Evolutionary conservation across 2,888 invertebrate species (phyloP).

Genomic region (Therioaphis trifolii): DNA sequence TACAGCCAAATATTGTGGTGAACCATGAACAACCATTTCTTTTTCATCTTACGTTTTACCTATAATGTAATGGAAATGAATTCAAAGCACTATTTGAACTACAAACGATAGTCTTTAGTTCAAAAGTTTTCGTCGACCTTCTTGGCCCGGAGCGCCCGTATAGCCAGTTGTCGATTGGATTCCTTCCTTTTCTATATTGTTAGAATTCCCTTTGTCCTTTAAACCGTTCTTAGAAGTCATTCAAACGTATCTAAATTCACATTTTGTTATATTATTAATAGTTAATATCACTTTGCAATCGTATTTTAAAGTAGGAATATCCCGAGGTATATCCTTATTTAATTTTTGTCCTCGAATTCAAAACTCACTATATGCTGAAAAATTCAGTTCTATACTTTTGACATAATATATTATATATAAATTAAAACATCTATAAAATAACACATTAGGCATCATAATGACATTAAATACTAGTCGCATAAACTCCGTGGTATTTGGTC

Average conservation of each 20-base stretch:
- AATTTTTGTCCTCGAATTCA: no score
- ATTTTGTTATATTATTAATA: background rate
- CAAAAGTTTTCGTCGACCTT: background rate
- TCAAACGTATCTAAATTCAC: background rate
- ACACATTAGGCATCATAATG: no score
- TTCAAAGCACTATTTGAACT: background rate
- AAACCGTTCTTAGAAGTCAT: background rate
- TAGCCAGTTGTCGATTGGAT: constrained; percentile 18
- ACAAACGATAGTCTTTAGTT: constrained; percentile 9
- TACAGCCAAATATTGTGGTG: background rate
- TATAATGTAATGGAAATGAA: background rate
- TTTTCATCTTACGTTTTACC: background rate
- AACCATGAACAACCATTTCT: background rate
- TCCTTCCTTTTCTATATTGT: background rate
- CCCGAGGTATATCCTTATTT: no score
- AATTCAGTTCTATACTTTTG: no score
- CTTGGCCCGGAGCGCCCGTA: background rate
- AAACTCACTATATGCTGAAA: no score
- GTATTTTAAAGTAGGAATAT: background rate
- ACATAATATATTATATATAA: no score
- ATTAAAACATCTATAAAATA: no score
- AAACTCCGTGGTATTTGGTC: no score
- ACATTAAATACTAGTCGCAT: no score
- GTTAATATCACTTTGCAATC: background rate
- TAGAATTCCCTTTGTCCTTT: background rate